phyloP scores from a whole-genome alignment of 2,113 vertebrate species.

The Ailurus styani region DNA sequence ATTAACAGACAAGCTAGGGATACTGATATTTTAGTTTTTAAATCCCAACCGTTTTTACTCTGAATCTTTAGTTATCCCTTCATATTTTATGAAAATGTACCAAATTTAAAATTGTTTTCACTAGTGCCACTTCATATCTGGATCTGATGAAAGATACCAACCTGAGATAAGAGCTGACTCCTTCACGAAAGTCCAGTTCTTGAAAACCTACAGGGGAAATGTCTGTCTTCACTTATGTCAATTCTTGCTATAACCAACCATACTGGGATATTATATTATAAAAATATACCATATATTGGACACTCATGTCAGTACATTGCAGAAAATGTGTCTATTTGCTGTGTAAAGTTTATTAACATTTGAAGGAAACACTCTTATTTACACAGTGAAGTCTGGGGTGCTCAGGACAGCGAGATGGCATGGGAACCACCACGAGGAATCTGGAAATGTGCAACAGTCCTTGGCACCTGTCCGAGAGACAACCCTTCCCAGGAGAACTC shows the following conservation, averaged over 20 bases:
- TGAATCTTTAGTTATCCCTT: neutral
- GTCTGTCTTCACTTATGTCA: neutral
- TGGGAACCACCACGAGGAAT: constrained; percentile 68
- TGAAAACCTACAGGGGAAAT: neutral
- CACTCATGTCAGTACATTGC: constrained; percentile 73
- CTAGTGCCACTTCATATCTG: neutral
- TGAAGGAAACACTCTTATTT: constrained; percentile 74
- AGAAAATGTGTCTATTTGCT: constrained; percentile 75
- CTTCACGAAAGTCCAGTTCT: constrained; percentile 26
- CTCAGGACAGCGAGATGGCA: constrained; percentile 74
- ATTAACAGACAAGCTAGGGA: neutral
- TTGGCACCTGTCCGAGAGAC: constrained; percentile 59
- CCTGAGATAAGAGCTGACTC: constrained; percentile 49
- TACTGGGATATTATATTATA: constrained; percentile 54
- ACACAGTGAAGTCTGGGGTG: constrained; percentile 76
- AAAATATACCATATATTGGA: constrained; percentile 75
- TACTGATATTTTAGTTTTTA: neutral
- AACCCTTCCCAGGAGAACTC: constrained; percentile 61
- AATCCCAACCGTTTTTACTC: constrained; percentile 6
- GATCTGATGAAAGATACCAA: constrained; percentile 45
- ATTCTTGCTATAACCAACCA: constrained; percentile 43
- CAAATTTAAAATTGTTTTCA: neutral
- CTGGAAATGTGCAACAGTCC: constrained; percentile 68
- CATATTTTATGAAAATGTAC: constrained; percentile 48
- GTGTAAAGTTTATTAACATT: constrained; percentile 79